These are phyloP conservation scores for Agonopterix heracliana DNA, from an alignment of 2,888 invertebrate genomes.

Conservation along the genomic window DNA sequence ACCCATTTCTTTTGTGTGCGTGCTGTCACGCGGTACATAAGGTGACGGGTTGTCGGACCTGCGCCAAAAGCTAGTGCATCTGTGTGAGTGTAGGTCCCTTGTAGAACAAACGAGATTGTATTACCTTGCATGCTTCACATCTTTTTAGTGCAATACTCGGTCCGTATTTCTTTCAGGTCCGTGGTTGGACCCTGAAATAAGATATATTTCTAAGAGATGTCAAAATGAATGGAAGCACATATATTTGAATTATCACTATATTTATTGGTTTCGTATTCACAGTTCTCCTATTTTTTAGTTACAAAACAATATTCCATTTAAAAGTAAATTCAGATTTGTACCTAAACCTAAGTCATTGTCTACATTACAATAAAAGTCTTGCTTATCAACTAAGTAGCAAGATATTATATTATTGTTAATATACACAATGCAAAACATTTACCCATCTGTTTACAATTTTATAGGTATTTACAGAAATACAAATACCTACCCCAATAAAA, in stretches of 20 bases:
- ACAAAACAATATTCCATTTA: conserved; percentile 63
- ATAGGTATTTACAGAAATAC: background rate
- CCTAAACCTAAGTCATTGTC: conserved; percentile 72
- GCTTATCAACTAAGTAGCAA: conserved; percentile 23
- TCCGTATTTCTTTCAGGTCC: no score
- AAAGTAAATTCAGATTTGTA: conserved; percentile 62
- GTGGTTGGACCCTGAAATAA: no score
- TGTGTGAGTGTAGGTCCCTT: no score
- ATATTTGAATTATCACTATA: conserved; percentile 39
- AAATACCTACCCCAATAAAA: background rate
- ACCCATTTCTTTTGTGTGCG: no score
- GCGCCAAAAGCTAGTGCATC: no score
- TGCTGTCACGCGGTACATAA: no score
- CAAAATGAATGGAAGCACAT: background rate
- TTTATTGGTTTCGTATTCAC: conserved; percentile 74
- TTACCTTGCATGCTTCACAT: no score
- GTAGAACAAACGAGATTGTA: no score
- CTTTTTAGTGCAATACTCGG: no score
- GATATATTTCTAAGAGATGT: no score
- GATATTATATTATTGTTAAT: conserved; percentile 14
- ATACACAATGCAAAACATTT: conserved; percentile 19
- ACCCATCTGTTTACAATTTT: conserved; percentile 16
- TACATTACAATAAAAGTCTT: conserved; percentile 45
- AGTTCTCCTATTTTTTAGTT: conserved; percentile 68
- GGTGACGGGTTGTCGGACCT: no score